Conservation (phyloP, 2,888 invertebrate genomes). For the Arrhopalites spinosus region DNA sequence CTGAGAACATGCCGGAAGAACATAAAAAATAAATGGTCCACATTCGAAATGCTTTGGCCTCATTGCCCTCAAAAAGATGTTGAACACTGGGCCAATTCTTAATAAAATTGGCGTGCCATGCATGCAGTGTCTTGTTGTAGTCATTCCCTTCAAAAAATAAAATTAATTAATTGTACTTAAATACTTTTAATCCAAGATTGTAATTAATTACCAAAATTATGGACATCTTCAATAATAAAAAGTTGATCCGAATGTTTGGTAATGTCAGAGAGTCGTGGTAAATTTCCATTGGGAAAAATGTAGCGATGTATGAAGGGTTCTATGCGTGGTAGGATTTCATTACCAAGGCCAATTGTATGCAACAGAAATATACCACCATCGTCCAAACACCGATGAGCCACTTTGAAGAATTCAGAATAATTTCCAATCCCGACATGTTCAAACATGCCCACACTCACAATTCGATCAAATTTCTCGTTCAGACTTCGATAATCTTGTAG, state of each 20-base stretch:
- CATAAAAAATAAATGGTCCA: constrained; percentile 46
- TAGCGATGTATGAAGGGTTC: constrained; percentile 51
- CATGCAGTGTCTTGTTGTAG: constrained; percentile 35
- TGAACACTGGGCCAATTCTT: constrained; percentile 26
- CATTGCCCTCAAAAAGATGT: constrained; percentile 21
- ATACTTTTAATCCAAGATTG: too few relatives aligned
- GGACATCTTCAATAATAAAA: constrained; percentile 52
- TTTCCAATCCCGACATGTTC: constrained; percentile 47
- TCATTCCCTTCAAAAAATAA: constrained; percentile 3
- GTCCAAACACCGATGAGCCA: constrained; percentile 37
- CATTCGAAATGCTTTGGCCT: constrained; percentile 43
- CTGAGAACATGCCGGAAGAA: constrained; percentile 30
- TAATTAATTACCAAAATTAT: constrained; percentile 42
- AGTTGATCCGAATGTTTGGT: constrained; percentile 41
- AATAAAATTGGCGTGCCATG: constrained; percentile 39
- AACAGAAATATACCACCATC: constrained; percentile 49
- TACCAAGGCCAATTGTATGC: constrained; percentile 44
- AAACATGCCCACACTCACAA: constrained; percentile 47
- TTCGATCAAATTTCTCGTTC: constrained; percentile 43
- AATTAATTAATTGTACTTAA: too few relatives aligned
- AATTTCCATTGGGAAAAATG: constrained; percentile 53
- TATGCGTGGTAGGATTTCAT: constrained; percentile 12
- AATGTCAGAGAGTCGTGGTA: constrained; percentile 49
- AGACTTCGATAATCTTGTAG: constrained; percentile 41
- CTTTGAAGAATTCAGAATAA: constrained; percentile 43